A percentile compares a stretch with the other conserved stretches of the same genome.
Conservation (phyloP, 1,140 invertebrate genomes). For the Lordiphosa clarofinis region DNA sequence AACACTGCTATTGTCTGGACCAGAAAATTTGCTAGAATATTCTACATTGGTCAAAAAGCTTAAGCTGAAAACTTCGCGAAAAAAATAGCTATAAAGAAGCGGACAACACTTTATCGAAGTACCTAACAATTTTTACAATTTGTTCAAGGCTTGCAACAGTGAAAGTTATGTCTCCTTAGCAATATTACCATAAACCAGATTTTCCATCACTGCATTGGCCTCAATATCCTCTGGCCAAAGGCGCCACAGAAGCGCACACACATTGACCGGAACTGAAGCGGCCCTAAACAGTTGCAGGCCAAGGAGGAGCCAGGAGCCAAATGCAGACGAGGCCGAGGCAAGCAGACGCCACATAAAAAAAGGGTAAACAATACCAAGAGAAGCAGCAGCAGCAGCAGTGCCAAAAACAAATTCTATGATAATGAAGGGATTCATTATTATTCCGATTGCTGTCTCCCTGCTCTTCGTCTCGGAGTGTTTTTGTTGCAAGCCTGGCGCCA, state of each 20-base stretch:
- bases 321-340: conserved; percentile 22
- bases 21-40: too few relatives aligned
- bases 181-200: too few relatives aligned
- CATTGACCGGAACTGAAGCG: conserved; percentile 49
- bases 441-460: conserved; percentile 56
- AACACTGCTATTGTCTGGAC: too few relatives aligned
- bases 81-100: too few relatives aligned
- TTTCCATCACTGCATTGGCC: too few relatives aligned
- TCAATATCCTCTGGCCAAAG: conserved; percentile 2
- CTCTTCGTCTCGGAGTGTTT: conserved; percentile 16
- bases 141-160: too few relatives aligned
- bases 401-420: conserved; percentile 56
- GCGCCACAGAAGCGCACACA: conserved; percentile 38
- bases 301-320: conserved; percentile 12
- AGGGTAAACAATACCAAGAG: conserved; percentile 56
- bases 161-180: too few relatives aligned
- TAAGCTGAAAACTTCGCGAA: too few relatives aligned
- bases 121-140: too few relatives aligned
- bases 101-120: too few relatives aligned
- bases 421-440: conserved; percentile 76
- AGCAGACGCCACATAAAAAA: conserved; percentile 43
- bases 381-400: conserved; percentile 10
- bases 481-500: conserved; percentile 61
- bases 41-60: too few relatives aligned
- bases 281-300: conserved; percentile 17